Evolutionary conservation across 2,113 vertebrate genomes (phyloP).

Genomic region (Synchiropus splendidus): DNA sequence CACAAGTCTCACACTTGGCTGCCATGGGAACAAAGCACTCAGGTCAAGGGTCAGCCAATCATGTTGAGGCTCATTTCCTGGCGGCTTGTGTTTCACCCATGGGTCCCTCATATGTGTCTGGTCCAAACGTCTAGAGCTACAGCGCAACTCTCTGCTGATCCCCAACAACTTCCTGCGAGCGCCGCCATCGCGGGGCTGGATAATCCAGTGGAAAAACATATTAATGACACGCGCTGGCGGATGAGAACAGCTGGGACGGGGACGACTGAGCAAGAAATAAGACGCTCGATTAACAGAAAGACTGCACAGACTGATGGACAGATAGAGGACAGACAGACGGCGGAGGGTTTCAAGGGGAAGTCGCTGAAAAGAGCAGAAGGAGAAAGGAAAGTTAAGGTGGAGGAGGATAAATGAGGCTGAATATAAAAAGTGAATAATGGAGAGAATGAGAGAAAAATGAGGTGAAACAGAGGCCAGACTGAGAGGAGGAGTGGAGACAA

Average conservation of each 20-base stretch:
- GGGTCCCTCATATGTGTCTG: constrained; percentile 9
- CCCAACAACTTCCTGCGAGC: constrained; percentile 31
- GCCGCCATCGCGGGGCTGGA: constrained; percentile 8
- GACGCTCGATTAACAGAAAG: constrained; percentile 6
- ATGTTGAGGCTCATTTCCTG: constrained; percentile 23
- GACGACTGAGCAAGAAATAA: constrained; percentile 23
- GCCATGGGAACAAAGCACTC: constrained; percentile 42
- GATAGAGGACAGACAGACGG: constrained; percentile 8
- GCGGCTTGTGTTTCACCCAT: constrained; percentile 19
- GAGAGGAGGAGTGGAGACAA: constrained; percentile 11
- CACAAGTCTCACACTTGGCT: constrained; percentile 12
- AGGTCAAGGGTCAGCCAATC: constrained; percentile 20
- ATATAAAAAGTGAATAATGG: constrained; percentile 25
- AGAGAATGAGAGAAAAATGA: constrained; percentile 35
- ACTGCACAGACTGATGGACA: constrained; percentile 6
- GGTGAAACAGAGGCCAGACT: constrained; percentile 20
- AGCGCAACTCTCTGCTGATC: constrained; percentile 6
- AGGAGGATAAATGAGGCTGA: constrained; percentile 38
- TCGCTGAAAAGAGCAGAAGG: constrained; percentile 18
- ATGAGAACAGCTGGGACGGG: constrained; percentile 28
- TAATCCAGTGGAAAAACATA: constrained; percentile 30
- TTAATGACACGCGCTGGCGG: constrained; percentile 12
- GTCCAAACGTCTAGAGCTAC: constrained; percentile 9
- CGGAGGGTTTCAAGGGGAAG: constrained; percentile 21
- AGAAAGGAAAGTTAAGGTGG: constrained; percentile 13